Evolutionary conservation across 2,113 vertebrate species (phyloP), one percentile per base, ranked within the genome.

Genomic region (Mionectes macconnelli): DNA sequence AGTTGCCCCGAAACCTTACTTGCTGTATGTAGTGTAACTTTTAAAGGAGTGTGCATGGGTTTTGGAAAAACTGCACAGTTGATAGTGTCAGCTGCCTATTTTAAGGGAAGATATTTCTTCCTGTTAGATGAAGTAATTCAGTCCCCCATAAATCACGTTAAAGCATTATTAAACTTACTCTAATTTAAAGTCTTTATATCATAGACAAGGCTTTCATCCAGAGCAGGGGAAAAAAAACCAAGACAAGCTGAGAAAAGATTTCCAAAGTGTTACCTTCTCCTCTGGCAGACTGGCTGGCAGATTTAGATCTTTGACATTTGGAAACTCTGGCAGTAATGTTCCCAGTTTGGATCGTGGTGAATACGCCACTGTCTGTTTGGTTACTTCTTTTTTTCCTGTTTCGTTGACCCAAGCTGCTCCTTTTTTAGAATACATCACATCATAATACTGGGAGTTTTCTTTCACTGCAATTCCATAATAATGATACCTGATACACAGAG

Each of bases 381-480:
- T 99, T 97, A 99, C 99, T 98, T 99, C 99, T 97, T 99, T 99
- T 98, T 99, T 99, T 93, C 99, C 99, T 4, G 99, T 99, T 97
- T 99, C 99, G 60, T 99, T 99, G 98, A 99, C 99, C 99, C 99
- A 99, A 53, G 99, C 99, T 14, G 99, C 99, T 93, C 99, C 99
- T 98, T 99, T 99, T 97, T 99, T 99, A 95, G 99, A 99, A 98
- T 99, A 99, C 99, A 99, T 99, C 98, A 99, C 99, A 66, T 99
- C 99, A 57, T 99, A 99, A 97, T 99, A 99, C 92, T 99, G 99
- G 53, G 99, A 99, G 93, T 98, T 99, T 95, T 99, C 99, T 98
- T 99, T 99, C 96, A 99, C 99, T 1, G 99, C 99, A 53, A 99
- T 99, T 93, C 99, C 99, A 19, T 99, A 99, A 97, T 99, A 99